A percentile compares a stretch with the other conserved stretches of the same genome.
Conservation (phyloP, 2,888 invertebrate species). For the Orgyia antiqua region DNA sequence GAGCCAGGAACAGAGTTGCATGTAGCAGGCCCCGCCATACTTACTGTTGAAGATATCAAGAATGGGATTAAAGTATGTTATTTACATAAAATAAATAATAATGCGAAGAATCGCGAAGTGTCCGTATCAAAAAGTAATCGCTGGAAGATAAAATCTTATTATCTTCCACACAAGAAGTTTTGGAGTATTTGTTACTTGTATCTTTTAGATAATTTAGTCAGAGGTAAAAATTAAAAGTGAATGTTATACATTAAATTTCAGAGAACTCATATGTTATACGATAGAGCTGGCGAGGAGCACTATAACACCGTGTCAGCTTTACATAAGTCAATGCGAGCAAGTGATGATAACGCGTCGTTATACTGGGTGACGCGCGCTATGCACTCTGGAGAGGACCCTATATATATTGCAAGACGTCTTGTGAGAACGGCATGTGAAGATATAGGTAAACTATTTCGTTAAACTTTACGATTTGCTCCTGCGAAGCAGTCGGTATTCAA, state of each 20-base stretch:
- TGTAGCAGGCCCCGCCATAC: slow-evolving; percentile 49
- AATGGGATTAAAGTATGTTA: slow-evolving; percentile 81
- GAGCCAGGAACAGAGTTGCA: slow-evolving; percentile 36
- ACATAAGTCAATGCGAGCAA: slow-evolving; percentile 89
- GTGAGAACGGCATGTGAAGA: slow-evolving; percentile 88
- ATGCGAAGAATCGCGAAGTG: not conserved
- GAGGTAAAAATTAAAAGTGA: too few relatives aligned
- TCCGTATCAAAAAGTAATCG: too few relatives aligned
- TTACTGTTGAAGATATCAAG: slow-evolving; percentile 82
- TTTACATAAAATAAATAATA: not conserved
- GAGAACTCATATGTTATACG: slow-evolving; percentile 88
- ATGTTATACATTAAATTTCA: too few relatives aligned
- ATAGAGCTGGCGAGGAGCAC: slow-evolving; percentile 88
- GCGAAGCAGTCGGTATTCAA: not conserved
- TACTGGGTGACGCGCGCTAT: slow-evolving; percentile 91
- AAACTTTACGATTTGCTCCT: not conserved
- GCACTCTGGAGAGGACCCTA: slow-evolving; percentile 87
- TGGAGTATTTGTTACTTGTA: too few relatives aligned
- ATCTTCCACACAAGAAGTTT: too few relatives aligned
- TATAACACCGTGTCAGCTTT: slow-evolving; percentile 90
- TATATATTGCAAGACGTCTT: slow-evolving; percentile 86
- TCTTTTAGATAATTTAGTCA: too few relatives aligned
- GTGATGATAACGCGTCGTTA: slow-evolving; percentile 87
- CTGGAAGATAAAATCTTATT: too few relatives aligned
- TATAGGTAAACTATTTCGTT: slow-evolving; percentile 75